Percentiles rank a stretch among this genome's conserved stretches.
These are phyloP conservation scores for Rhyzopertha dominica DNA, from an alignment of 1,140 invertebrate species.

Conservation along the genomic window DNA sequence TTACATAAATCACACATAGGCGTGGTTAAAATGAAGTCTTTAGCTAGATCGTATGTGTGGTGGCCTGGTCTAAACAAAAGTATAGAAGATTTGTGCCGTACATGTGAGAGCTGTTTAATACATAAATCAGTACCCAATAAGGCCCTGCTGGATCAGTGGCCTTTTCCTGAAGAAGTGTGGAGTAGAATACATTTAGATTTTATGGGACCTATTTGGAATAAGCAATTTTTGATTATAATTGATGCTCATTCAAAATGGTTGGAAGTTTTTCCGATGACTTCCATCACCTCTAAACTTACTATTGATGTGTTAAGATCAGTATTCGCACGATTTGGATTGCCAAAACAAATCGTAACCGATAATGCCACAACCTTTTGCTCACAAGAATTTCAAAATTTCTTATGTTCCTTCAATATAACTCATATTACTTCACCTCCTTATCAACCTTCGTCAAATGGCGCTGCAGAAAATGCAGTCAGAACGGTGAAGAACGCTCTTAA, in stretches of 20 bases:
- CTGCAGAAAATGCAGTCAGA: constrained; percentile 43
- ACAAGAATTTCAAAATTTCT: constrained; percentile 35
- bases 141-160: constrained; percentile 4
- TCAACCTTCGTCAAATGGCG: constrained; percentile 40
- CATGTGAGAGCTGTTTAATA: constrained; percentile 10
- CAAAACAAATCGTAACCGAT: constrained; percentile 36
- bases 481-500: constrained; percentile 42
- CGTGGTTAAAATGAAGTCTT: constrained; percentile 14
- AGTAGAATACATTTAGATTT: constrained; percentile 12
- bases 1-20: constrained; percentile 13
- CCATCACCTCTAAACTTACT: constrained; percentile 4
- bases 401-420: constrained; percentile 31
- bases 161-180: constrained; percentile 8
- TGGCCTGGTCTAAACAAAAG: constrained; percentile 14
- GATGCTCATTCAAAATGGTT: constrained; percentile 15
- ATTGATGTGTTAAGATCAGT: too few species aligned
- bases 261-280: constrained; percentile 10
- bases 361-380: constrained; percentile 35
- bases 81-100: constrained; percentile 4
- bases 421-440: constrained; percentile 38
- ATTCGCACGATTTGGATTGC: constrained; percentile 33
- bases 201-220: constrained; percentile 12
- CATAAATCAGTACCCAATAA: constrained; percentile 10
- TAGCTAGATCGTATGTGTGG: constrained; percentile 12
- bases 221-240: constrained; percentile 13